Evolutionary conservation across 2,797 vertebrate species (phyloP), one percentile per base, ranked within the genome.

Genomic region (Tamandua tetradactyla): DNA sequence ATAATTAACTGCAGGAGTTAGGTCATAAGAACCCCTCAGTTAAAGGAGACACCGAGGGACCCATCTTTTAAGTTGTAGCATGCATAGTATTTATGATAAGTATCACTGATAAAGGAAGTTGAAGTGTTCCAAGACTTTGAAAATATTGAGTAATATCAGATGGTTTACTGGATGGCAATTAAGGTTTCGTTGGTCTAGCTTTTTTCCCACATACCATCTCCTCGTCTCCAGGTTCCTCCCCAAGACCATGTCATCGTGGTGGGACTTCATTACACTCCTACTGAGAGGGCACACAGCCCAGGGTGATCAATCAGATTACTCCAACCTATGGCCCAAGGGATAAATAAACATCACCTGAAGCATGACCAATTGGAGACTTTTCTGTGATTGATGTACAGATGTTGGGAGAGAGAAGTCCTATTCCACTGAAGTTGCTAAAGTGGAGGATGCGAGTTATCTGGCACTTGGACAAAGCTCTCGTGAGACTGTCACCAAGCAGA

Each of bases 101-200:
- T 2, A 87, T 30, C 87, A 30, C 55, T 3, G 71, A 61, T 86
- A 86, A 89, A 40, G 47, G 32, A 75, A 94, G 42, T 35, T 47
- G 18, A 92, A 94, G 52, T 68, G 42, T 61, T 94, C 84, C 32
- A 61, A 75, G 69, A 30, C 32, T 91, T 64, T 80, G 49, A 81
- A 84, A 69, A 72, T 32, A 61, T 68, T 66, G n/a, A 40, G 37
- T 23, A 35, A 55, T 44, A 49, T 72, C 68, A 79, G 20, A 62
- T 32, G 55, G 57, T 71, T 61, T 42, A 55, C 52, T 55, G 4
- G 18, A 15, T 35, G 80, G 49, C 18, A 62, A 44, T 47, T 68
- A 37, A 0, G 14, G 44, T 64, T 87, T 87, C 69, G 57, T 64
- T 68, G 32, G 40, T 79, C 80, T 87, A 27, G 30, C 35, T 79